Percentiles rank a stretch among this genome's conserved stretches.
These are phyloP conservation scores for Trachymyrmex cornetzi DNA, from an alignment of 1,140 invertebrate species.

Conservation along the genomic window DNA sequence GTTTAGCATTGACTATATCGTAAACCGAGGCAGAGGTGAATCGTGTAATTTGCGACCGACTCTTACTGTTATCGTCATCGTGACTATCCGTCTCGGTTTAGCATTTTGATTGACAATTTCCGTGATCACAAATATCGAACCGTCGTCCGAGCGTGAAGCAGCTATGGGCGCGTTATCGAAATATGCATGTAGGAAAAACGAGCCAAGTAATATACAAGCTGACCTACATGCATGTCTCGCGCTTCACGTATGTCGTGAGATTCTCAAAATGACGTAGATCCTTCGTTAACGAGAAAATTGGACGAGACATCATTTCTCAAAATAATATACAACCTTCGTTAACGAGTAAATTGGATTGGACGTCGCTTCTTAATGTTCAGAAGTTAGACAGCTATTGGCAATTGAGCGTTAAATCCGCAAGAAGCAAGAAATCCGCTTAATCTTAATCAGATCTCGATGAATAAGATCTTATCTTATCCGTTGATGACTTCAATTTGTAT, in stretches of 20 bases:
- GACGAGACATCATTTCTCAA: slow-evolving; percentile 1
- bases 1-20: not conserved
- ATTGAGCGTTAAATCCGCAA: not conserved
- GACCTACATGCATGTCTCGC: slow-evolving; percentile 6
- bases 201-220: slow-evolving; percentile 30
- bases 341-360: slow-evolving; percentile 9
- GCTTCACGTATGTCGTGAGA: not conserved
- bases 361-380: not conserved
- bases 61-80: slow-evolving; percentile 2
- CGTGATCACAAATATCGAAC: slow-evolving; percentile 53
- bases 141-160: not conserved
- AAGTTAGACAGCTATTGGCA: not conserved
- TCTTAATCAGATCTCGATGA: not conserved
- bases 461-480: not conserved
- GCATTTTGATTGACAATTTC: slow-evolving; percentile 68
- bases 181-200: slow-evolving; percentile 21
- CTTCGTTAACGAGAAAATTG: slow-evolving; percentile 25
- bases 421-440: not conserved
- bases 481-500: not conserved
- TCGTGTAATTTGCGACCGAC: not conserved
- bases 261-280: slow-evolving; percentile 9
- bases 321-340: slow-evolving; percentile 26
- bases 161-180: slow-evolving; percentile 3
- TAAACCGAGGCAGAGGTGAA: not conserved
- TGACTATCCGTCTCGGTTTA: slow-evolving; percentile 18